Evolutionary conservation across 2,888 invertebrate genomes (phyloP), one percentile per base, ranked within the genome.

Genomic region (Acrobasis suavella): DNA sequence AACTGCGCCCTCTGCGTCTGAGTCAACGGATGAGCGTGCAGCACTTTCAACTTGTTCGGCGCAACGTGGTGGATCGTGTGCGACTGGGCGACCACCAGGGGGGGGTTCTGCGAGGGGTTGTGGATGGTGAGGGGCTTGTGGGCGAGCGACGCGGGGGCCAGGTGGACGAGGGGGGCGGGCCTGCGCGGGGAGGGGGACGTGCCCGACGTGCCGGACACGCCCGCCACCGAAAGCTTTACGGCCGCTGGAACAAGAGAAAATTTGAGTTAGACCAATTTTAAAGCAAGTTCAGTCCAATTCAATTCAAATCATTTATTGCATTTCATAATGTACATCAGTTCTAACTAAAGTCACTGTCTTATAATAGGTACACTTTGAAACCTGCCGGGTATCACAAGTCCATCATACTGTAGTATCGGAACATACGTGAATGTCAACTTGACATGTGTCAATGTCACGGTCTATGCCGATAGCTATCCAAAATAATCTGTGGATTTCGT

Each of bases 21-120:
- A 5, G 89, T 84, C 2, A 90, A 74, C 51, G 90, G 81, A 64
- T 86, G 86, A 12, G 90, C 89, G 77, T 90, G 89, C 14, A 90
- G 67, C 62, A 88, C 87, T 67, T 89, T 89, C 5, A 89, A 79
- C 64, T 88, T 88, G 80, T 78, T 80, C 46, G 81, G 80, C 32
- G 81, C 76, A 12, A 84, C 84, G 74, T 79, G 76, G 72, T 83
- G 85, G 16, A 76, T 65, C 15, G 74, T 69, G 67, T 84, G 84
- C 56, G 81, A 68, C 62, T 78, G 85, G 14, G 81, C 75, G 9
- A 85, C 78, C 1, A 85, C 83, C 0, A 86, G 78, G 37, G 83
- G 80, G 0, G 74, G 69, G 9, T 75, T 72, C 46, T 72, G 74
- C 8, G 73, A 69, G 66, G 60, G 66, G 10, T 70, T 72, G 10